Evolutionary conservation across 2,888 invertebrate species (phyloP), one percentile per base, ranked within the genome.

Genomic region (Willowsia nigromaculata): DNA sequence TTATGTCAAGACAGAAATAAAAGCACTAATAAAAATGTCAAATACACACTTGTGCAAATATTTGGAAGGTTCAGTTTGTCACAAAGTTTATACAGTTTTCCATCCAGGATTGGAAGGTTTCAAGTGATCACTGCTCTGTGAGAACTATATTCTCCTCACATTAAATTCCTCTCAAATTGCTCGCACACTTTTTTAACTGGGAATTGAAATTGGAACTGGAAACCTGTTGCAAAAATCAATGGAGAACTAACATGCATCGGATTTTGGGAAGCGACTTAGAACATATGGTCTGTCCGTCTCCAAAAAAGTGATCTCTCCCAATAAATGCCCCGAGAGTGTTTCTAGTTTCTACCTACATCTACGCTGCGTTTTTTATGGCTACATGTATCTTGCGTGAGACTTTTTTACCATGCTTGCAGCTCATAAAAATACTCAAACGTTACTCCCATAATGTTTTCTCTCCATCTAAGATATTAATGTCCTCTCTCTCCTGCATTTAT

Each of bases 201-300:
- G 25, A 74, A 43, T 47, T 43, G 5, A 81, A 81, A 81, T 40
- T 81, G 59, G 40, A 18, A 81, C 65, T 82, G 65, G 65, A 82
- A 82, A 82, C 82, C 82, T 82, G 82, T 82, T 82, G 82, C 81
- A 22, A 81, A 50, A 81, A 81, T 59, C 56, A 81, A 81, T 81
- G 81, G 2, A 81, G 18, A 27, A 78, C 30, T 25, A 56, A 25
- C 37, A 59, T 40, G 40, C n/a, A 68, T 6, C 68, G 2, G 40
- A 43, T 18, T 65, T 65, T 65, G 30, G 33, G 65, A 65, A 65
- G 37, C n/a, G 65, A 65, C 65, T 74, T 47, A 22, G 53, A 71
- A 84, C 83, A 82, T 82, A 82, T 74, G 74, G 74, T 74, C 37
- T 7, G 37, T 65, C 65, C 37, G 11, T 11, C 37, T 65, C 65